These are phyloP conservation scores for Rosalia funebris DNA, from an alignment of 2,888 invertebrate species.

Conservation along the genomic window DNA sequence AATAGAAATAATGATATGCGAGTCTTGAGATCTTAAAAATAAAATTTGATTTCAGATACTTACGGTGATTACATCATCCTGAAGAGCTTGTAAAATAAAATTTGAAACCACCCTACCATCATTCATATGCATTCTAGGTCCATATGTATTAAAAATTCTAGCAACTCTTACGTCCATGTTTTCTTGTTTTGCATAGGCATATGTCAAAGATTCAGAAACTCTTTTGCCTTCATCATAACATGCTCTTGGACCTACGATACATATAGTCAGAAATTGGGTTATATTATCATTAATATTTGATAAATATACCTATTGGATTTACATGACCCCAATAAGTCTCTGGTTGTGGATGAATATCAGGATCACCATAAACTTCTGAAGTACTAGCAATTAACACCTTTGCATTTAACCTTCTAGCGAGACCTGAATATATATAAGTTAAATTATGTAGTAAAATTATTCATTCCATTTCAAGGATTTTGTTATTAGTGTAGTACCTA, in stretches of 20 bases:
- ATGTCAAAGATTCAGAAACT: conserved; percentile 94
- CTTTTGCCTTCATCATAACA: conserved; percentile 99
- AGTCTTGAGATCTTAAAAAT: too few species aligned
- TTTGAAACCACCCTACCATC: conserved; percentile 99
- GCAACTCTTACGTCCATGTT: conserved; percentile 95
- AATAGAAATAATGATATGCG: too few species aligned
- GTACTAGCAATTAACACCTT: conserved; percentile 96
- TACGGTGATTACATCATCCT: conserved; percentile 94
- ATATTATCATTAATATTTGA: too few species aligned
- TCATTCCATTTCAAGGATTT: too few species aligned
- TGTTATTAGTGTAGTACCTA: too few species aligned
- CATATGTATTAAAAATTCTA: conserved; percentile 98
- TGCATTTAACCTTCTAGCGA: conserved; percentile 93
- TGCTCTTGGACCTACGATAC: conserved; percentile 82
- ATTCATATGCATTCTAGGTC: conserved; percentile 98
- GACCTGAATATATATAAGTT: too few species aligned
- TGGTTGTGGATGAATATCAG: conserved; percentile 96
- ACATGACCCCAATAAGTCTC: conserved; percentile 99
- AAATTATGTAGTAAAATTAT: too few species aligned
- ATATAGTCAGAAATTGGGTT: too few species aligned
- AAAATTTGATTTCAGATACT: too few species aligned
- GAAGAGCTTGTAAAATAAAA: conserved; percentile 95
- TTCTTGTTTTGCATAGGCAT: conserved; percentile 98
- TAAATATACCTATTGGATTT: conserved; percentile 88
- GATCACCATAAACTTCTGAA: conserved; percentile 99